Base-by-base conservation (phyloP, 2,113 vertebrate species). In the Ariopsis seemanni region DNA sequence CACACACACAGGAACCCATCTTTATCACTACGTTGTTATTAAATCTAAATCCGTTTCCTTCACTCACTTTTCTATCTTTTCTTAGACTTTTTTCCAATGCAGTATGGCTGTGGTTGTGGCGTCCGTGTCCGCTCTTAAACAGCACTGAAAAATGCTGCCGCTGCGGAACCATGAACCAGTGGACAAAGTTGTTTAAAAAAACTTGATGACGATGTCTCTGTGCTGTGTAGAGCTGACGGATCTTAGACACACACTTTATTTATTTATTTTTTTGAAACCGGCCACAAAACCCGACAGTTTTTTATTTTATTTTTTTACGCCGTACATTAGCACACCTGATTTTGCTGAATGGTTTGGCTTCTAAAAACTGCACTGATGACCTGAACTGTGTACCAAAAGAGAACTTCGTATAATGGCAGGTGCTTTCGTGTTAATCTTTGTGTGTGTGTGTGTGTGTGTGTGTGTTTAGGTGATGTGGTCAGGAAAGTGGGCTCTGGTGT, bases 401-500 rank as follows among this genome's bases (percentile, higher is more conserved):
- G 34, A 42, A 2, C 34, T 42, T 42, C 34, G 34, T 42, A 42
- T 42, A 42, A 42, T 42, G 34, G 34, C 34, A 42, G 8, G 7
- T 17, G 55, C 7, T 79, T 34, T 30, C 7, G 12, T 58, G 48
- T 57, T 22, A 17, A 78, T 77, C 11, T 53, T 0, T 53, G 11
- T 53, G 42, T 42, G 42, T 57, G 60, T 67, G 84, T 74, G 5
- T 83, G 52, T 62, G 34, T 53, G 11, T 53, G 42, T 42, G 42
- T 57, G 60, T 67, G 84, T 83, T 27, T 62, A 75, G 48, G 98
- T 99, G 91, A 99, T 99, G 98, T 99, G 98, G 98, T 99, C 98
- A 0, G 98, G 98, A 87, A 97, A 96, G 91, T 99, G 98, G 98
- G 97, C 98, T 0, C 93, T 99, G 75, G 98, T 99, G 78, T 99